phyloP scores from a whole-genome alignment of 2,113 vertebrate genomes.

The Lathamus discolor region DNA sequence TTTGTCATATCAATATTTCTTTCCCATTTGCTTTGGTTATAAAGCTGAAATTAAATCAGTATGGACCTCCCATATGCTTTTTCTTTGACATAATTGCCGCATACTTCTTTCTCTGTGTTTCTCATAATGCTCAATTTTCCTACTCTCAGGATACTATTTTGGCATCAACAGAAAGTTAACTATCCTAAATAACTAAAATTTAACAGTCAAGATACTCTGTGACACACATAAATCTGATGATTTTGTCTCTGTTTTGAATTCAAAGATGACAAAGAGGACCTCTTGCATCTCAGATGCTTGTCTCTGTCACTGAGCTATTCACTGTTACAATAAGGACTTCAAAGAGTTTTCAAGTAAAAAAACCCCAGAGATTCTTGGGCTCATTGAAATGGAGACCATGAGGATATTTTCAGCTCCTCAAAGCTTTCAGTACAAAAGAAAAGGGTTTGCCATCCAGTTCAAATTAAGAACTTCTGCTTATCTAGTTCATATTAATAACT shows the following conservation, averaged over 20 bases:
- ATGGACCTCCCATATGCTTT: not conserved
- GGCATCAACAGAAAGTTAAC: not conserved
- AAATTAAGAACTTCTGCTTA: not conserved
- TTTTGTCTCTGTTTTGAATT: not conserved
- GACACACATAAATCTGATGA: not conserved
- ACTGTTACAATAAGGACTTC: not conserved
- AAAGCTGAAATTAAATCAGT: conserved; percentile 29
- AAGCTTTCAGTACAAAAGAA: not conserved
- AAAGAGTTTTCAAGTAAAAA: not conserved
- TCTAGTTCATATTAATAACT: not conserved
- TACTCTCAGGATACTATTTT: not conserved
- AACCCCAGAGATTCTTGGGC: not conserved
- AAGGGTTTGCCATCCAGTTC: not conserved
- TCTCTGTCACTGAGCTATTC: not conserved
- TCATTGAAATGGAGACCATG: not conserved
- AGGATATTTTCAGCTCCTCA: not conserved
- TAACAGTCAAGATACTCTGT: not conserved
- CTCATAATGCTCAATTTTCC: not conserved
- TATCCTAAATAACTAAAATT: not conserved
- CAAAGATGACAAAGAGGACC: not conserved
- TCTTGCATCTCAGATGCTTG: not conserved
- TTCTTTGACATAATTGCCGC: not conserved
- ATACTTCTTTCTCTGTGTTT: not conserved
- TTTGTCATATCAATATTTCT: conserved; percentile 6
- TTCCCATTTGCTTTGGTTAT: not conserved